A percentile compares a stretch with the other conserved stretches of the same genome.
Conservation (phyloP, 2,888 invertebrate species). For the Disparrhopalites patrizii region DNA sequence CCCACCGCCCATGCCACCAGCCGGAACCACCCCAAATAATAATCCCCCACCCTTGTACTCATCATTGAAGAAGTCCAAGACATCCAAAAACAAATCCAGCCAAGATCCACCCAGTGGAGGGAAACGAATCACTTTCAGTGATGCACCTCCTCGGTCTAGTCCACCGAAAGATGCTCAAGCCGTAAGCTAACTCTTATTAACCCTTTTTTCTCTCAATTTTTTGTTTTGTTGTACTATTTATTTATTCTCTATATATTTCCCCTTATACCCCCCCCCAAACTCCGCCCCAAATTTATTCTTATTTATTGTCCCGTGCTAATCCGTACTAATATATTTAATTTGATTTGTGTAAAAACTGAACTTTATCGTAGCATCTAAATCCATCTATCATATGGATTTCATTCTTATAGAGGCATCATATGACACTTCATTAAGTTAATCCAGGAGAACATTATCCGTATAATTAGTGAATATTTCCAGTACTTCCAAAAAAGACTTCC, state of each 20-base stretch:
- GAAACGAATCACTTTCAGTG: slow-evolving; percentile 48
- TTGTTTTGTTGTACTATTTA: background rate
- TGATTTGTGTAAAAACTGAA: slow-evolving; percentile 2
- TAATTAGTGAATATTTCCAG: no score
- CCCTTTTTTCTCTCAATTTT: slow-evolving; percentile 2
- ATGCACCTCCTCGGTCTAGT: slow-evolving; percentile 43
- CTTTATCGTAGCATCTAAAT: no score
- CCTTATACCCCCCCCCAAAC: no score
- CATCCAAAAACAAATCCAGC: background rate
- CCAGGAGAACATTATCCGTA: no score
- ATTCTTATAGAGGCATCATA: no score
- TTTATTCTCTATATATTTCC: background rate
- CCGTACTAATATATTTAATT: slow-evolving; percentile 19
- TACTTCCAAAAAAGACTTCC: no score
- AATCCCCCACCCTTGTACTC: slow-evolving; percentile 27
- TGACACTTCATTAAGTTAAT: no score
- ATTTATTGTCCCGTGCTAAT: background rate
- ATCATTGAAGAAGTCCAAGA: slow-evolving; percentile 8
- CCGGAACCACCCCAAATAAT: no score
- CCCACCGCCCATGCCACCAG: slow-evolving; percentile 32
- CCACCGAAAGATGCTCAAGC: slow-evolving; percentile 46
- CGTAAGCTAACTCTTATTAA: slow-evolving; percentile 42
- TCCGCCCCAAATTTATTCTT: no score
- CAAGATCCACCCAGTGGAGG: slow-evolving; percentile 29
- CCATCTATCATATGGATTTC: no score